Percentiles rank a stretch among this genome's conserved stretches.
phyloP scores from a whole-genome alignment of 2,113 vertebrate genomes.

The Circaetus gallicus region DNA sequence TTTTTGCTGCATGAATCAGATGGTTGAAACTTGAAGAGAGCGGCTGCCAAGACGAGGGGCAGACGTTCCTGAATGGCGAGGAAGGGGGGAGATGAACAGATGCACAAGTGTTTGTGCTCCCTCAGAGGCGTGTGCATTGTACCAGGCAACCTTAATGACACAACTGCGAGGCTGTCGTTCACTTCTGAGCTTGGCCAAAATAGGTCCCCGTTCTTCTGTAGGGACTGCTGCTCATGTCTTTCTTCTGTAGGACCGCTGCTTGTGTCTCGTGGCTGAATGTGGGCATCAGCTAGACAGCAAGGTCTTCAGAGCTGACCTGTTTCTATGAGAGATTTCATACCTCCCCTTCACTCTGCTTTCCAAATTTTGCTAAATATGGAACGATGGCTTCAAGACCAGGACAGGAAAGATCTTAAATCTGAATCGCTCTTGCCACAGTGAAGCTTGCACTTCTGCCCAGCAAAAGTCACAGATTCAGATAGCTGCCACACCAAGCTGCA shows the following conservation, averaged over 20 bases:
- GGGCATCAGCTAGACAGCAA: neutral
- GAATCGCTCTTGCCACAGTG: neutral
- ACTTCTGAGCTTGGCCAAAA: neutral
- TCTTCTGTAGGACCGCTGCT: neutral
- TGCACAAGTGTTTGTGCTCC: neutral
- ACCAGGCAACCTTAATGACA: neutral
- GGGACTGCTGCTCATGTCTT: neutral
- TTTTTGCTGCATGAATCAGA: slow-evolving; percentile 54
- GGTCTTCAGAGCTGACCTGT: neutral
- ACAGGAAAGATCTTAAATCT: neutral
- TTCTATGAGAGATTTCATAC: neutral
- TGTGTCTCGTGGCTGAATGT: neutral
- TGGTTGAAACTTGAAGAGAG: slow-evolving; percentile 16
- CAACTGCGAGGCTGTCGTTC: neutral
- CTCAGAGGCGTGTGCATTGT: neutral
- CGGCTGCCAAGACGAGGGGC: neutral
- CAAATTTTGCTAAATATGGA: neutral
- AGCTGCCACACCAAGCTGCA: neutral
- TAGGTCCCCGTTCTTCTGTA: neutral
- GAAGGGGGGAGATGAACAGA: neutral
- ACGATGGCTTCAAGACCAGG: neutral
- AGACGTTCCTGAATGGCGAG: neutral
- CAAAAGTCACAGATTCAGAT: neutral
- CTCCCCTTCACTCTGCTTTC: neutral
- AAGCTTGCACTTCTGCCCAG: neutral